These are phyloP conservation scores for Oenanthe melanoleuca DNA, from an alignment of 2,113 vertebrate species.

Conservation along the genomic window DNA sequence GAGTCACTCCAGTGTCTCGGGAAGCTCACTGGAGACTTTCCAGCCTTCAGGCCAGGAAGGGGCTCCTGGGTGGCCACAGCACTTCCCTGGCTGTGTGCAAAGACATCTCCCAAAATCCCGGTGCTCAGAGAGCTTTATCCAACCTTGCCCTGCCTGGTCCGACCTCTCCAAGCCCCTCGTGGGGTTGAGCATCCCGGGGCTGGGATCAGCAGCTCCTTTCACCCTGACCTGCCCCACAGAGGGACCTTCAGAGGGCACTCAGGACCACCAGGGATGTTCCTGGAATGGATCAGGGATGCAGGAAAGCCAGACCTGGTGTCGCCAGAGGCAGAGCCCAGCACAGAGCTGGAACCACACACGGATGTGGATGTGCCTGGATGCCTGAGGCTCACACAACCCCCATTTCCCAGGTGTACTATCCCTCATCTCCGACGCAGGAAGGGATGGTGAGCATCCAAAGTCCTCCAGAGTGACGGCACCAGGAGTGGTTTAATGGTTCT, in stretches of 20 bases:
- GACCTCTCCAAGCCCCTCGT: rapidly evolving
- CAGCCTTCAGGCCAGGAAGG: background rate
- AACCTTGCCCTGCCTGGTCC: rapidly evolving
- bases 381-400: background rate
- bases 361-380: background rate
- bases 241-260: background rate
- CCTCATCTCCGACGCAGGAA: background rate
- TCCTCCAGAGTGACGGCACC: background rate
- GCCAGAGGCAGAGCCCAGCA: background rate
- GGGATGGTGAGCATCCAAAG: background rate
- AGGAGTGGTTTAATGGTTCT: background rate
- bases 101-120: background rate
- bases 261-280: background rate
- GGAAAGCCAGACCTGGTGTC: background rate
- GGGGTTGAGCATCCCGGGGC: background rate
- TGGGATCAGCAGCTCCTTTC: background rate
- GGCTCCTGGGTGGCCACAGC: background rate
- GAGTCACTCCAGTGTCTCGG: background rate
- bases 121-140: rapidly evolving
- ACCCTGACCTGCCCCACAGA: background rate
- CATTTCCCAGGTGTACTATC: background rate
- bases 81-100: background rate
- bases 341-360: background rate
- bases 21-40: background rate
- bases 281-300: background rate